Conservation (phyloP, 2,888 invertebrate species). For the Hypsopygia costalis region DNA sequence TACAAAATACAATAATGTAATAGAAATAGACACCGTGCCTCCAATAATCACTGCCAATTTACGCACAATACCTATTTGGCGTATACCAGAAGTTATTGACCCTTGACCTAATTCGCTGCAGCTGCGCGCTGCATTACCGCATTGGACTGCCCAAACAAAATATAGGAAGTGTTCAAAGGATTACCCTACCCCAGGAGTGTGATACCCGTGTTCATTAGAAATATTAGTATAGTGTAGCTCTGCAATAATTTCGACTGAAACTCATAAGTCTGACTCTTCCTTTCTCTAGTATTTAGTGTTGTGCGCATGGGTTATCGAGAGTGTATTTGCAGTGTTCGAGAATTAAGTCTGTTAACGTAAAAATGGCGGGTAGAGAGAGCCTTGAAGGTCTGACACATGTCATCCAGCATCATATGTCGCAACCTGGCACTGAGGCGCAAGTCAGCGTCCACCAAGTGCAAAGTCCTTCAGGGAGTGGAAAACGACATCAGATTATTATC, state of each 20-base stretch:
- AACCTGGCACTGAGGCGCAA: constrained; percentile 60
- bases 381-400: constrained; percentile 68
- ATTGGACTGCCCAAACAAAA: constrained; percentile 33
- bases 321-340: constrained; percentile 26
- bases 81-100: constrained; percentile 49
- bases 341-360: constrained; percentile 32
- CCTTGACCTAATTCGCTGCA: constrained; percentile 69
- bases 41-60: constrained; percentile 45
- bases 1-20: constrained; percentile 38
- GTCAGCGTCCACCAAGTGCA: constrained; percentile 73
- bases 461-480: constrained; percentile 60
- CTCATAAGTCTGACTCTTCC: constrained; percentile 47
- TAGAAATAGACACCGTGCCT: constrained; percentile 36
- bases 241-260: constrained; percentile 57
- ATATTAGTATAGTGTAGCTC: constrained; percentile 29
- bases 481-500: constrained; percentile 74
- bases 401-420: constrained; percentile 66
- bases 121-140: constrained; percentile 59
- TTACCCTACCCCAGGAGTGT: constrained; percentile 33
- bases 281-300: constrained; percentile 33
- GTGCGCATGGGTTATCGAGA: constrained; percentile 27
- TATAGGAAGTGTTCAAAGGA: constrained; percentile 41
- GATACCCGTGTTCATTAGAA: constrained; percentile 74
- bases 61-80: constrained; percentile 34
- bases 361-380: constrained; percentile 62